These are phyloP conservation scores for Cyprinodon diabolis DNA, from an alignment of 2,797 vertebrate species.

Conservation along the genomic window DNA sequence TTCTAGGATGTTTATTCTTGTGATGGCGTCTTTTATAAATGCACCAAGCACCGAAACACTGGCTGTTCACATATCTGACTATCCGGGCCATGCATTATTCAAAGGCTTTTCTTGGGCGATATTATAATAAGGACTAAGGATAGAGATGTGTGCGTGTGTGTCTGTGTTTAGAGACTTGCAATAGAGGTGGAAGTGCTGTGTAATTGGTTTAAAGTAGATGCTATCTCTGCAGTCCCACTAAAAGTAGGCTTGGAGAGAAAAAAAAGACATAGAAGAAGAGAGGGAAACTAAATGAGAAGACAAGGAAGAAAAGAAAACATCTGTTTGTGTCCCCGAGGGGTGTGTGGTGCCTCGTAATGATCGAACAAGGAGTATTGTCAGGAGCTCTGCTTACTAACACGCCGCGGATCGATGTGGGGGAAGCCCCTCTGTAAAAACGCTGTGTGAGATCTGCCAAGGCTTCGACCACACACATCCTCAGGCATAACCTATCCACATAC, in stretches of 20 bases:
- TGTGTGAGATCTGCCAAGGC: conserved; percentile 53
- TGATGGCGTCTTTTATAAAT: conserved; percentile 78
- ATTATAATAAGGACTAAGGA: conserved; percentile 79
- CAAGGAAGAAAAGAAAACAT: conserved; percentile 39
- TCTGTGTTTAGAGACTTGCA: conserved; percentile 56
- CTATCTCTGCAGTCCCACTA: conserved; percentile 73
- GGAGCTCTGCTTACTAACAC: conserved; percentile 77
- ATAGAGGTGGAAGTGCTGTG: conserved; percentile 77
- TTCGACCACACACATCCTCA: conserved; percentile 48
- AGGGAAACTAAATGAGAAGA: conserved; percentile 43
- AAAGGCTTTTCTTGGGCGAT: conserved; percentile 79
- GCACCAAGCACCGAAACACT: conserved; percentile 70
- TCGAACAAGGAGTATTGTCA: conserved; percentile 77
- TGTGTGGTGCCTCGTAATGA: conserved; percentile 73
- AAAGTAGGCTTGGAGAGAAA: conserved; percentile 71
- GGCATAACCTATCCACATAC: conserved; percentile 26
- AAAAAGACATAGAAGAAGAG: conserved; percentile 67
- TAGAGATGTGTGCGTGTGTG: conserved; percentile 43
- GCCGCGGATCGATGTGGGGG: conserved; percentile 73
- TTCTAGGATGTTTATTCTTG: conserved; percentile 81
- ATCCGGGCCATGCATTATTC: conserved; percentile 84
- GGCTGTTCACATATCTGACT: conserved; percentile 78
- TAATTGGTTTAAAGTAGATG: conserved; percentile 86
- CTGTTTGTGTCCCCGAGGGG: conserved; percentile 62
- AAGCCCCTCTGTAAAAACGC: conserved; percentile 71